Evolutionary conservation across 2,888 invertebrate genomes (phyloP).

Genomic region (Disparrhopalites patrizii): DNA sequence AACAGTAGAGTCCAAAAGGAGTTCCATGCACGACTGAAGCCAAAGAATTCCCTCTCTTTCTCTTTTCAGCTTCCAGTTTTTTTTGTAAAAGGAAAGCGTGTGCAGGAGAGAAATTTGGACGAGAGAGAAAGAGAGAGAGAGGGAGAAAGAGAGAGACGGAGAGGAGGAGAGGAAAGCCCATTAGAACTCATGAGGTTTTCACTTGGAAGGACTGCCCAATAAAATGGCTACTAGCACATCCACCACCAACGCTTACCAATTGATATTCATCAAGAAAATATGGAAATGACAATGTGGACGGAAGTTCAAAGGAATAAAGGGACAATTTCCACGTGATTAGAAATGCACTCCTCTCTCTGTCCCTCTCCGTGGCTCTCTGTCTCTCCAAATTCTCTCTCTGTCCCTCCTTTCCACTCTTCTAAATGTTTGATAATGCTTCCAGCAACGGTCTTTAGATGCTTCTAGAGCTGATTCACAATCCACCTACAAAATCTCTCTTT

Average conservation of each 20-base stretch:
- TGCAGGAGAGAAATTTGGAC: background rate
- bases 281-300: constrained; percentile 30
- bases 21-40: constrained; percentile 1
- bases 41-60: background rate
- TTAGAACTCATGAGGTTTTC: background rate
- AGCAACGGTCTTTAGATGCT: background rate
- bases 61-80: background rate
- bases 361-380: too few species aligned
- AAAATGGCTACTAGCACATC: constrained; percentile 18
- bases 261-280: constrained; percentile 29
- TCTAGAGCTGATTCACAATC: too few species aligned
- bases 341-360: constrained; percentile 16
- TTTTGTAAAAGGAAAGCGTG: background rate
- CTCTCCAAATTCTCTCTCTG: too few species aligned
- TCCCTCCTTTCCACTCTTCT: background rate
- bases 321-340: constrained; percentile 31
- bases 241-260: too few species aligned
- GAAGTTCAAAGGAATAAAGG: constrained; percentile 27
- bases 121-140: background rate
- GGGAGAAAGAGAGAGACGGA: background rate
- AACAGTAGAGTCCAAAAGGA: too few species aligned
- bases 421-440: constrained; percentile 19
- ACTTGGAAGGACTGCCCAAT: constrained; percentile 10
- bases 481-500: background rate
- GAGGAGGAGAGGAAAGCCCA: background rate